Percentiles rank a stretch among this genome's conserved stretches.
Evolutionary conservation across 1,140 invertebrate species (phyloP).

Genomic region (Leucophenga varia): DNA sequence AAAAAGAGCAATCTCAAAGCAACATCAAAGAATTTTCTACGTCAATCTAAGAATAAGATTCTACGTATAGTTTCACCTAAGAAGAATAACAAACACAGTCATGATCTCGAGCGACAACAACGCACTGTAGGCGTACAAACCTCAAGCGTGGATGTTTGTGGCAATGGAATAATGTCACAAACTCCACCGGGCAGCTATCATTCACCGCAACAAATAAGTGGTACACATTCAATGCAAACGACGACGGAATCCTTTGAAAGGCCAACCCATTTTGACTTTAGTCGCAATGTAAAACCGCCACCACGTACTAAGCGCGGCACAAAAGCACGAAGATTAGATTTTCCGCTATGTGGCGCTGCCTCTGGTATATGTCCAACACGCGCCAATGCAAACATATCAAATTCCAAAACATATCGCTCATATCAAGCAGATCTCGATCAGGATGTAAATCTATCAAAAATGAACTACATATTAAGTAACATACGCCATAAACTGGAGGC

Average conservation of each 20-base stretch:
- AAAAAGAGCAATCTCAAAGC: slow-evolving; percentile 19
- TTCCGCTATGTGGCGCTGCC: slow-evolving; percentile 17
- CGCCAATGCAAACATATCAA: too few species aligned
- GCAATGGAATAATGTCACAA: slow-evolving; percentile 17
- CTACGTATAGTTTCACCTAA: slow-evolving; percentile 47
- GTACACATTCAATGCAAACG: slow-evolving; percentile 25
- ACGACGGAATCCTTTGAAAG: slow-evolving; percentile 24
- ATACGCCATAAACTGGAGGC: slow-evolving; percentile 48
- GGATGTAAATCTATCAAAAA: slow-evolving; percentile 45
- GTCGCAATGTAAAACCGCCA: slow-evolving; percentile 38
- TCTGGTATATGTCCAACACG: too few species aligned
- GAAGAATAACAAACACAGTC: slow-evolving; percentile 27
- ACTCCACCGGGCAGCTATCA: slow-evolving; percentile 50
- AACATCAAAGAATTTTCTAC: slow-evolving; percentile 40
- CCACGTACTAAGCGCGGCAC: slow-evolving; percentile 33
- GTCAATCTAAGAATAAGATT: slow-evolving; percentile 47
- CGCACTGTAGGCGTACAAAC: slow-evolving; percentile 46
- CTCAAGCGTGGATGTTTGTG: slow-evolving; percentile 25
- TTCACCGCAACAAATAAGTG: too few species aligned
- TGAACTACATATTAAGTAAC: slow-evolving; percentile 44
- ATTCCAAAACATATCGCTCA: slow-evolving; percentile 42
- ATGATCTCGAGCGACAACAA: slow-evolving; percentile 1
- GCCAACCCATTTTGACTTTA: slow-evolving; percentile 43
- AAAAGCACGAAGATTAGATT: slow-evolving; percentile 41
- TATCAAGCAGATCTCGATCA: slow-evolving; percentile 45